These are phyloP conservation scores for Myrmecobius fasciatus DNA, from an alignment of 2,113 vertebrate genomes.

Conservation along the genomic window DNA sequence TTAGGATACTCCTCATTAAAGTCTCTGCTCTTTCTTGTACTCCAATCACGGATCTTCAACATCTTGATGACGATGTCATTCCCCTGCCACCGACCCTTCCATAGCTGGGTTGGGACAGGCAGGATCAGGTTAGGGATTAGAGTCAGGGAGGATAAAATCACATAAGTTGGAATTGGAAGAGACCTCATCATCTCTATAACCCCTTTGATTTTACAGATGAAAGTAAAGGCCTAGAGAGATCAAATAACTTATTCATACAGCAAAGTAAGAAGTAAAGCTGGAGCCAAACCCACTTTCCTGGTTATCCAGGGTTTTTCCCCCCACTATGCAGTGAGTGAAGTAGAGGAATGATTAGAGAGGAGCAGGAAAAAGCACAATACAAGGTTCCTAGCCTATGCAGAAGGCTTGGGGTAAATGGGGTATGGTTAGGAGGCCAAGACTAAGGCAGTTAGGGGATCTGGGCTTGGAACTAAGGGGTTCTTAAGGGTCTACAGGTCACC, in stretches of 20 bases:
- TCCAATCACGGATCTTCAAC: constrained; percentile 96
- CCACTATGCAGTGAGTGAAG: background rate
- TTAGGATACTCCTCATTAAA: constrained; percentile 98
- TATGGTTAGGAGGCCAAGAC: constrained; percentile 45
- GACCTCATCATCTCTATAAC: background rate
- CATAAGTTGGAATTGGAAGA: background rate
- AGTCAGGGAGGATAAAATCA: background rate
- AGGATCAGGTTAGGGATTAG: background rate
- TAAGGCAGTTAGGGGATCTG: background rate
- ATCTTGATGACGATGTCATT: constrained; percentile 95
- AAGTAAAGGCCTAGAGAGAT: background rate
- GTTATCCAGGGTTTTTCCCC: background rate
- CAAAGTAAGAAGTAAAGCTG: background rate
- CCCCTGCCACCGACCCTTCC: constrained; percentile 97
- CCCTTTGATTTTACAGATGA: background rate
- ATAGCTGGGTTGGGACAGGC: constrained; percentile 84
- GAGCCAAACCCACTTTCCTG: background rate
- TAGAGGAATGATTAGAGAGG: background rate
- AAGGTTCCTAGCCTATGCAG: background rate
- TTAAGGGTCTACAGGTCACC: constrained; percentile 81
- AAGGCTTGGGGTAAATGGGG: background rate
- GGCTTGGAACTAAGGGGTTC: constrained; percentile 1
- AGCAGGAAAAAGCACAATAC: background rate
- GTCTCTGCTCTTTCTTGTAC: constrained; percentile 96
- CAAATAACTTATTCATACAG: background rate